phyloP scores from a whole-genome alignment of 2,113 vertebrate genomes.

The Perca schrenkii region DNA sequence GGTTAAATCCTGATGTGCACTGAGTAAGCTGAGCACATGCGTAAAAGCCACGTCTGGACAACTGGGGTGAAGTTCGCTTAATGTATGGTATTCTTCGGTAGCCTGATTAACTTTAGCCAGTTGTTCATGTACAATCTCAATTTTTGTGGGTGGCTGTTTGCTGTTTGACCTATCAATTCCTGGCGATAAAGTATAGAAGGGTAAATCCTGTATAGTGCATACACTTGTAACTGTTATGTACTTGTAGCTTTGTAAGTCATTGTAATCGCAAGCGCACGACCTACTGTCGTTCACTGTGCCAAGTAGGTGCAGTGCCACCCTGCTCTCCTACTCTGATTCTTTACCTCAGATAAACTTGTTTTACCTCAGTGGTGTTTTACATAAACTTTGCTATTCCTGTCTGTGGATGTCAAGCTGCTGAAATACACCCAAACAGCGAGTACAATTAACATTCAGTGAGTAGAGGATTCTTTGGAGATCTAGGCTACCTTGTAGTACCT shows the following conservation, averaged over 20 bases:
- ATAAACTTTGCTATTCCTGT: constrained; percentile 30
- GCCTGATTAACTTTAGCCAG: too few species aligned
- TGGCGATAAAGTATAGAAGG: too few species aligned
- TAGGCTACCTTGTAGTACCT: too few species aligned
- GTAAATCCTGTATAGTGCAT: too few species aligned
- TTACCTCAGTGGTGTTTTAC: constrained; percentile 24
- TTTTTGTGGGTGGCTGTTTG: too few species aligned
- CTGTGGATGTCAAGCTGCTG: constrained; percentile 19
- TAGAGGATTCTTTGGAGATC: background rate
- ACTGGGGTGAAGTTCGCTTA: too few species aligned
- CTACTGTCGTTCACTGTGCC: background rate
- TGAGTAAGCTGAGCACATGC: background rate
- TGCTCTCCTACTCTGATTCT: background rate
- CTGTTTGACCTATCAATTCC: too few species aligned
- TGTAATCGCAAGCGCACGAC: too few species aligned
- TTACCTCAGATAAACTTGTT: constrained; percentile 37
- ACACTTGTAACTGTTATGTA: too few species aligned
- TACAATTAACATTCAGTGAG: constrained; percentile 22
- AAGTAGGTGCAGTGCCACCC: background rate
- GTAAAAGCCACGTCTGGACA: background rate
- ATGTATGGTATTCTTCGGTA: too few species aligned
- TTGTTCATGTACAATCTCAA: too few species aligned
- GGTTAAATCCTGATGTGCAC: constrained; percentile 41
- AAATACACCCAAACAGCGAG: constrained; percentile 18
- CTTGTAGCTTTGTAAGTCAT: too few species aligned